phyloP scores from a whole-genome alignment of 2,113 vertebrate genomes.

The Strix aluco region DNA sequence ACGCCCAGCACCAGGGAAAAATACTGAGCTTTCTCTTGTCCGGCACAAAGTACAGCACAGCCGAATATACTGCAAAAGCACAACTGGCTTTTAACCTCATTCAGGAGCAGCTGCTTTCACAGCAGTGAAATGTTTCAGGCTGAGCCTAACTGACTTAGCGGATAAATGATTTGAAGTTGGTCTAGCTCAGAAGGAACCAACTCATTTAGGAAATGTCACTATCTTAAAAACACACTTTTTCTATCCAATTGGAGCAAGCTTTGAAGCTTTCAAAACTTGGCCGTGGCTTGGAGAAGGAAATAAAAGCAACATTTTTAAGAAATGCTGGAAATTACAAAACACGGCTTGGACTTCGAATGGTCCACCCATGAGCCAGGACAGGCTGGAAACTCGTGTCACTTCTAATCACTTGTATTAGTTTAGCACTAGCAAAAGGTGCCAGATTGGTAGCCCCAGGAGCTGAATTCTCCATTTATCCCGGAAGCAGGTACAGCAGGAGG shows the following conservation, averaged over 20 bases:
- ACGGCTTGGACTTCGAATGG: neutral
- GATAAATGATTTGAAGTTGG: conserved; percentile 24
- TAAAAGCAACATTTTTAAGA: conserved; percentile 13
- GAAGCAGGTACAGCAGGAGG: conserved; percentile 9
- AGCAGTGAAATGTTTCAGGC: conserved; percentile 56
- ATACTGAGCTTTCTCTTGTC: neutral
- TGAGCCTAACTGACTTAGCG: neutral
- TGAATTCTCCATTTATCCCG: neutral
- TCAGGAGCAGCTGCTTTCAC: conserved; percentile 54
- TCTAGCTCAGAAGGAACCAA: neutral
- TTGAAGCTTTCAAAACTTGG: conserved; percentile 37
- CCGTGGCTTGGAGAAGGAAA: neutral
- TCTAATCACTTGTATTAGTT: neutral
- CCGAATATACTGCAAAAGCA: neutral
- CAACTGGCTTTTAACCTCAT: conserved; percentile 22
- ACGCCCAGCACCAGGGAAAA: neutral
- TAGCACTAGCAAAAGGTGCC: conserved; percentile 4
- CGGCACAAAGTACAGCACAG: neutral
- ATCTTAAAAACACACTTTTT: conserved; percentile 19
- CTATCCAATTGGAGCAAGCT: neutral
- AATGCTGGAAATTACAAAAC: conserved; percentile 49
- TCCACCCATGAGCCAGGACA: neutral
- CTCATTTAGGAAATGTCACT: neutral
- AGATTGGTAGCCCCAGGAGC: neutral
- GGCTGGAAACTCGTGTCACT: neutral